Base-by-base conservation (phyloP, 2,797 vertebrate genomes). In the Phylloscopus collybita region DNA sequence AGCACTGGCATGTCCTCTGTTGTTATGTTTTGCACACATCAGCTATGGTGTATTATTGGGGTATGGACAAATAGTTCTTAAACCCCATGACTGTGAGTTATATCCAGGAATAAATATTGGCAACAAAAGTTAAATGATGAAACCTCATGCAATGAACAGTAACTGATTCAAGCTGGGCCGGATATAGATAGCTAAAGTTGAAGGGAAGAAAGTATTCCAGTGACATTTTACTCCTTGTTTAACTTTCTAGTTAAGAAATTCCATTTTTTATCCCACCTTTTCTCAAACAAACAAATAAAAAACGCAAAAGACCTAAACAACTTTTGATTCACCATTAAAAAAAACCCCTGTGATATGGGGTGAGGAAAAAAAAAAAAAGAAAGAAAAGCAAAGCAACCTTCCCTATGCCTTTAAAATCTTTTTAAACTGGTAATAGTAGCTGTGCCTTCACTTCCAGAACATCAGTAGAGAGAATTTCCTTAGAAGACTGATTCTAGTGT, bases 41-140 rank as follows among this genome's bases (percentile, higher is more conserved):
- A 76, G 80, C 79, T 82, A 25, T 86, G 5, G 3, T 8, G 2
- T 74, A 20, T 76, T 87, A 44, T 74, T 81, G 89, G 42, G 80
- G 71, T 87, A 82, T 78, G 57, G 85, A 80, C 74, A 94, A 80
- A 88, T 73, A 65, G 72, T 94, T 96, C 83, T 53, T 82, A 93
- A 95, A 85, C 80, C 78, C 80, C 67, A 71, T 80, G 86, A 88
- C 91, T 96, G 51, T 91, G 80, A 94, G 34, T 82, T 96, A 82
- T 62, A 92, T 95, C 80, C 94, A 90, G 90, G 88, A 94, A 93
- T 79, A 90, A 94, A 90, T 92, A 64, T 65, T 94, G 93, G 90
- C 96, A 96, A 56, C 53, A 19, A 18, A 88, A 93, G 66, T 87
- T 94, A 92, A 95, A 93, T 95, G 93, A 87, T 92, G 92, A 95